These are phyloP conservation scores for Lasius fuliginosus DNA, from an alignment of 2,888 invertebrate species.

Conservation along the genomic window DNA sequence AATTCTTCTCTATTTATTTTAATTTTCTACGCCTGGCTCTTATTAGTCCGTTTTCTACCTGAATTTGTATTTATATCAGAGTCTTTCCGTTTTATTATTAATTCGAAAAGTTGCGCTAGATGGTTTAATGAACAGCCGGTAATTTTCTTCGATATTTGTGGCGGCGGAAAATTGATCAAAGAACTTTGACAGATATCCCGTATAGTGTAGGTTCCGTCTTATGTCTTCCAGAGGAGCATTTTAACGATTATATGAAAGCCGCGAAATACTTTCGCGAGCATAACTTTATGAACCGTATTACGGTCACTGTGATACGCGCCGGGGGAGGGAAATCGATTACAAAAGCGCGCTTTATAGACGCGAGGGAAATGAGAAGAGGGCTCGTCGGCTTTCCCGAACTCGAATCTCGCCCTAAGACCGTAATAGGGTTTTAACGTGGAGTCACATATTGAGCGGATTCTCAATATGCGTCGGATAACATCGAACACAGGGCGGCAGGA, in stretches of 20 bases:
- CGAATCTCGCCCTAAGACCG: slow-evolving; percentile 62
- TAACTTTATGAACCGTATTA: slow-evolving; percentile 26
- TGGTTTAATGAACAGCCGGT: neutral
- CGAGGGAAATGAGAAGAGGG: neutral
- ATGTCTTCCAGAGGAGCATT: neutral
- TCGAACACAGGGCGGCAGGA: slow-evolving; percentile 72
- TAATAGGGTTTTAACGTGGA: slow-evolving; percentile 74
- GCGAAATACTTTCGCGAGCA: neutral
- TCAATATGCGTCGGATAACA: slow-evolving; percentile 77
- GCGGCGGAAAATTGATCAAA: neutral
- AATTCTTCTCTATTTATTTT: no score
- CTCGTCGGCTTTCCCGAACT: slow-evolving; percentile 38
- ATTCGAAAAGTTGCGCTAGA: neutral
- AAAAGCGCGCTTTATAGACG: neutral
- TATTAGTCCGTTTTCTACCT: no score
- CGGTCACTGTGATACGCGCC: neutral
- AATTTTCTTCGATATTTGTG: neutral
- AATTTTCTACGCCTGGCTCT: no score
- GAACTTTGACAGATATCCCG: neutral
- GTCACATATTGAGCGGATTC: slow-evolving; percentile 75
- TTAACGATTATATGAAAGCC: neutral
- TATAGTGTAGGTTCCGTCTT: neutral
- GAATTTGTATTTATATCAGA: no score
- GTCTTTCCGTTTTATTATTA: neutral
- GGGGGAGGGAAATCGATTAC: neutral